phyloP scores from a whole-genome alignment of 2,113 vertebrate genomes.

The Bungarus multicinctus region DNA sequence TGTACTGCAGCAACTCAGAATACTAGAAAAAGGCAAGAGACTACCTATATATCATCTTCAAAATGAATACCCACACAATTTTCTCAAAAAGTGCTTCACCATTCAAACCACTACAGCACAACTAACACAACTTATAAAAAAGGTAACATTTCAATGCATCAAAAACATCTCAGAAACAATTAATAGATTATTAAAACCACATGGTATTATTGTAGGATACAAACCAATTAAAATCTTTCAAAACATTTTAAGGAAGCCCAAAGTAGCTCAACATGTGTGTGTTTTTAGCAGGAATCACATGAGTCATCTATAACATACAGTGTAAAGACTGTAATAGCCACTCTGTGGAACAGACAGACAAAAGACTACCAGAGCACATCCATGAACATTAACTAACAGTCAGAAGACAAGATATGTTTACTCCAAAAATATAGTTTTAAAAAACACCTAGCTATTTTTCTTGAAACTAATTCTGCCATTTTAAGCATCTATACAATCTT shows the following conservation, averaged over 20 bases:
- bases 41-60: background rate
- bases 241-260: background rate
- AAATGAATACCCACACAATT: background rate
- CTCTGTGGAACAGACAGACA: background rate
- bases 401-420: background rate
- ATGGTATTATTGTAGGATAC: background rate
- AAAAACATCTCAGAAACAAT: background rate
- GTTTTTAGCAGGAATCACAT: background rate
- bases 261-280: background rate
- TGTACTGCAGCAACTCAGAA: background rate
- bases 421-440: background rate
- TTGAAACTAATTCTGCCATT: background rate
- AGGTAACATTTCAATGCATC: background rate
- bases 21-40: background rate
- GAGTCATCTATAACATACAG: background rate
- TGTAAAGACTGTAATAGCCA: background rate
- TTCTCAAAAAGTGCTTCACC: background rate
- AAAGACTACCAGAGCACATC: background rate
- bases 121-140: background rate
- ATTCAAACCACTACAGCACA: background rate
- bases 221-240: background rate
- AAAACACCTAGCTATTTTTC: background rate
- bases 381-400: background rate
- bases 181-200: background rate
- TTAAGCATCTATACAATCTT: background rate